Evolutionary conservation across 92 coral and sea anemone genomes (phyloP).

Genomic region (Metridium senile): DNA sequence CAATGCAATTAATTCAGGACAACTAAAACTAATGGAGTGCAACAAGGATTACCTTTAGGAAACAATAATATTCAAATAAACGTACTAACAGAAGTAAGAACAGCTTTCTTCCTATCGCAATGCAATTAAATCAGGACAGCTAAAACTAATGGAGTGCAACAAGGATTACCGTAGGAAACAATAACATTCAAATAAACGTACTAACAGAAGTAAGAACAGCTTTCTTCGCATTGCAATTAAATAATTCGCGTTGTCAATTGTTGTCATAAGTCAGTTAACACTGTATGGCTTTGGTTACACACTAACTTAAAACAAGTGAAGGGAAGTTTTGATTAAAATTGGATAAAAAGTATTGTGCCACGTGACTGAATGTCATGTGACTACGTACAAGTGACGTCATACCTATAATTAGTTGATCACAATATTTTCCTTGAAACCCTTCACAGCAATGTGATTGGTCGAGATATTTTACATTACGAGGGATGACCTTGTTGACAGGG

Average conservation of each 20-base stretch:
- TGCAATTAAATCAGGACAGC: too few species aligned
- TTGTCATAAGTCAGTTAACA: not conserved
- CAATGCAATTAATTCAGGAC: too few species aligned
- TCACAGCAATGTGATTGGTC: constrained; percentile 52
- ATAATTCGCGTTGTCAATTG: too few species aligned
- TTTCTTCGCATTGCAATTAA: too few species aligned
- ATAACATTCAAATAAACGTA: too few species aligned
- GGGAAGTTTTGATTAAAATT: not conserved
- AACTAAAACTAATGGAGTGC: not conserved
- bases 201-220: too few species aligned
- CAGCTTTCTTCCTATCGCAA: not conserved
- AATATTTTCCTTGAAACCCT: constrained; percentile 48
- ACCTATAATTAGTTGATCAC: constrained; percentile 51
- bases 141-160: too few species aligned
- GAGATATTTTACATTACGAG: constrained; percentile 34
- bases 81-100: not conserved
- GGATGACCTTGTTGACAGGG: constrained; percentile 38
- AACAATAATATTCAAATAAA: not conserved
- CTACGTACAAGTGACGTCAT: not conserved
- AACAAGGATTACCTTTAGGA: too few species aligned
- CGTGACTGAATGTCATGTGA: not conserved
- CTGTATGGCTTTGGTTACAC: not conserved
- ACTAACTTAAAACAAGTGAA: too few species aligned
- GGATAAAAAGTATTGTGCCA: not conserved
- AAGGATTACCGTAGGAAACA: too few species aligned